Base-by-base conservation (phyloP, 1,140 invertebrate species). In the Pseudobourletiella spinata region DNA sequence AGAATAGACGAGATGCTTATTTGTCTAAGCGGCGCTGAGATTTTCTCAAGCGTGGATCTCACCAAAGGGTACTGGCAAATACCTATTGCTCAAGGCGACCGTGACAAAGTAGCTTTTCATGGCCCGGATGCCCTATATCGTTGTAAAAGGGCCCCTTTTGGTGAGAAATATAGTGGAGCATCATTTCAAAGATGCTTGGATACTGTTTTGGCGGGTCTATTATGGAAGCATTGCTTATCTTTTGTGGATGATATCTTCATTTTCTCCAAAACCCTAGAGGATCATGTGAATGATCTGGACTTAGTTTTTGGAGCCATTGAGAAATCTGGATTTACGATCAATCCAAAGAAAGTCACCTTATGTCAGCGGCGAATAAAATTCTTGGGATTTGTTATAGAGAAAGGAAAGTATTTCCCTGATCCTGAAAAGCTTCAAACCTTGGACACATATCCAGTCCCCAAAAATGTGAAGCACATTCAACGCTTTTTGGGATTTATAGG, bases 21-120 rank as follows among this genome's bases (percentile, higher is more conserved):
- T 55, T 48, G 48, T 1, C 43, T 78, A 8, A 44, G 64, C 1
- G 74, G 73, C 1, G 70, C 70, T 3, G 72, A 57, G 11, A 71
- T 75, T n/a, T 80, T 79, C 56, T 71, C 71, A 0, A 72, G 73
- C 0, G 66, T 82, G 0, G 79, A 81, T 72, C 69, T 81, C 44
- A 64, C 67, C 0, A 72, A 71, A 18, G 80, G 80, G 0, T 83
- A 76, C 64, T 76, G 76, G 69, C 79, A 79, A 69, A 30, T 79
- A 64, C 29, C 73, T 3, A 58, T 77, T 1, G 64, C 73, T 43
- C 63, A 70, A 25, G 67, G 73, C 1, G 73, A 74, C 61, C 71
- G 66, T n/a, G 61, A 71, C 22, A 80, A 77, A 59, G 77, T 75
- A 0, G 73, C 73, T 0, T 76, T 75, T 50, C 59, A 71, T 1